These are phyloP conservation scores for Pelodytes ibericus DNA, from an alignment of 2,797 vertebrate genomes.

Conservation along the genomic window DNA sequence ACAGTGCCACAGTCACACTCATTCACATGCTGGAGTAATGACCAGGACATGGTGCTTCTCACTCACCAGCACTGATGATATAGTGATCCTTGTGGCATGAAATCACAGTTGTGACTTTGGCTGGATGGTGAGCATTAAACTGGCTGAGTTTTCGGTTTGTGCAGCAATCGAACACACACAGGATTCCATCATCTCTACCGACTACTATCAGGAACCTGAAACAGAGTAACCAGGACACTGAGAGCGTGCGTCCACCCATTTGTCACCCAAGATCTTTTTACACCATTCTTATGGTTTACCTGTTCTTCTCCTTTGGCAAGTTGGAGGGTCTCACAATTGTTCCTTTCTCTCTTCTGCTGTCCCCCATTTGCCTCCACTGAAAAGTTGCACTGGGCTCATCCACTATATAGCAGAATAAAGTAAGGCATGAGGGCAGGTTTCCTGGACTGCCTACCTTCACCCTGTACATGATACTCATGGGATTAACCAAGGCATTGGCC, in stretches of 20 bases:
- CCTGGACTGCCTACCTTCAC: not conserved
- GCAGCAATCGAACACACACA: constrained; percentile 3
- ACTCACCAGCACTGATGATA: constrained; percentile 28
- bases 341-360: not conserved
- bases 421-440: constrained; percentile 18
- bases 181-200: constrained; percentile 1
- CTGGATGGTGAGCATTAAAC: not conserved
- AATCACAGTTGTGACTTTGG: not conserved
- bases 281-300: not conserved
- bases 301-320: not conserved
- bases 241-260: too few species aligned
- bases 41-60: too few species aligned
- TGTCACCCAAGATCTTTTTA: too few species aligned
- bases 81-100: not conserved
- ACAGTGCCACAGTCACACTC: too few species aligned
- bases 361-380: not conserved
- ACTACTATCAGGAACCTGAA: constrained; percentile 4
- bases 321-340: not conserved
- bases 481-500: constrained; percentile 3
- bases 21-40: too few species aligned
- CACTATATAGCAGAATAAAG: not conserved
- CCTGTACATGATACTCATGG: not conserved
- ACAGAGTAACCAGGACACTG: not conserved
- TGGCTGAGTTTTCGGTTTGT: not conserved
- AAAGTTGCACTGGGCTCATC: not conserved